Evolutionary conservation across 2,113 vertebrate genomes (phyloP).

Genomic region (Lagenorhynchus albirostris): DNA sequence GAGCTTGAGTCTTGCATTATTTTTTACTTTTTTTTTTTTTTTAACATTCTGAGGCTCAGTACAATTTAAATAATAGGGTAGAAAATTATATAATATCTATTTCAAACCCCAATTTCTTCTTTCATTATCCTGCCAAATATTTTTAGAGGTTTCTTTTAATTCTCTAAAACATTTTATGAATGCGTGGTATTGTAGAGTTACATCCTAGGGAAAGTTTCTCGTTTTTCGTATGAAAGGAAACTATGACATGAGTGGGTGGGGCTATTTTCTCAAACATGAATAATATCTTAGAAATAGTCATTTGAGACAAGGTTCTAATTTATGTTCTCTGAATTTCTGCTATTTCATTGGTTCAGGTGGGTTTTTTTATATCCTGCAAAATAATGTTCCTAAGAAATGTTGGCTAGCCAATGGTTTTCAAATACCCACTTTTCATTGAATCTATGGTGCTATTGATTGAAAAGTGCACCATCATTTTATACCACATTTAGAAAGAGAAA

Average conservation of each 20-base stretch:
- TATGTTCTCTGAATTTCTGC: not conserved
- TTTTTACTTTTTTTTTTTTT: constrained; percentile 20
- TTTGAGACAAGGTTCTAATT: not conserved
- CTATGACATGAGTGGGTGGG: not conserved
- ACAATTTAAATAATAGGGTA: not conserved
- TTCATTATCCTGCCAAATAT: constrained; percentile 1
- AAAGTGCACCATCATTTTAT: not conserved
- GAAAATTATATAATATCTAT: constrained; percentile 12
- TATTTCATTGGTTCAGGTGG: not conserved
- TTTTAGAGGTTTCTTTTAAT: not conserved
- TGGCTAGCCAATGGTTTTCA: not conserved
- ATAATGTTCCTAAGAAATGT: not conserved
- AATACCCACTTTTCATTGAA: not conserved
- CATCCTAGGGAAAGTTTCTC: not conserved
- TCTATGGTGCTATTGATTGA: not conserved
- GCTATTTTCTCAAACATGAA: not conserved
- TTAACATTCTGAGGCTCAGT: not conserved
- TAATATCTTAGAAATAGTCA: not conserved
- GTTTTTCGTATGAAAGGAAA: not conserved
- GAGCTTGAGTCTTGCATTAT: not conserved
- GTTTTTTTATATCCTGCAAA: not conserved
- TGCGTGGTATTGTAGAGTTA: not conserved
- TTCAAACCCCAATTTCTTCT: not conserved
- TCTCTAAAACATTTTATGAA: not conserved
- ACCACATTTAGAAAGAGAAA: not conserved